Base-by-base conservation (phyloP, 2,888 invertebrate species). In the Athalia cordata region DNA sequence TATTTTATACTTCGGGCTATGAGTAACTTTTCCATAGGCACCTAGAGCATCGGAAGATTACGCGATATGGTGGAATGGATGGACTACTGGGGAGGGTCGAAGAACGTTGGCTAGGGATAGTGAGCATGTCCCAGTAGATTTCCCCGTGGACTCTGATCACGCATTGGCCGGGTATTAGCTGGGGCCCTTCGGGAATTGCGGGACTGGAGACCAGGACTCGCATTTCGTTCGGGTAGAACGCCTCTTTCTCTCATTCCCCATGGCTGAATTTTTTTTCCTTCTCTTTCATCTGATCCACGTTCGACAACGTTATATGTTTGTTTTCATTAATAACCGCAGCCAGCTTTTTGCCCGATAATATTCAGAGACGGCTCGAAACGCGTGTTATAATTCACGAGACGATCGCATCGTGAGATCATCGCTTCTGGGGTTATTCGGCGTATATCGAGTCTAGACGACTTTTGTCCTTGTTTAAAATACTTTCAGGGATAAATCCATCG, bases 111-210 rank as follows among this genome's bases (percentile, higher is more conserved):
- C 13, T n/a, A 50, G 62, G 72, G 75, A 50, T 50, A 62, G 75
- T 50, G 81, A 80, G 83, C 87, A 84, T 87, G 86, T 88, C 83
- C 85, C 80, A 83, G 76, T 86, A 87, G 87, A 89, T 89, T 89
- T 89, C 89, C 89, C 89, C 79, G 81, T 70, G 87, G 89, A 85
- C 86, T 84, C 85, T 86, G 87, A 89, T 89, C 86, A 88, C 86
- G 86, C 86, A 84, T 85, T 85, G 85, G 84, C 81, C 83, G 84
- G 84, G 85, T 85, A 86, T 86, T 84, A 86, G 84, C 84, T 80
- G 74, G 82, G 83, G 80, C 82, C 85, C 84, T 85, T 72, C 81
- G 85, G 85, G 85, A 79, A 78, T 78, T 67, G 79, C 77, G 77
- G 75, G 75, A 75, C 75, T 64, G 62, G 62, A 61, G 75, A 75